Evolutionary conservation across 2,797 vertebrate species (phyloP).

Genomic region (Menidia menidia): DNA sequence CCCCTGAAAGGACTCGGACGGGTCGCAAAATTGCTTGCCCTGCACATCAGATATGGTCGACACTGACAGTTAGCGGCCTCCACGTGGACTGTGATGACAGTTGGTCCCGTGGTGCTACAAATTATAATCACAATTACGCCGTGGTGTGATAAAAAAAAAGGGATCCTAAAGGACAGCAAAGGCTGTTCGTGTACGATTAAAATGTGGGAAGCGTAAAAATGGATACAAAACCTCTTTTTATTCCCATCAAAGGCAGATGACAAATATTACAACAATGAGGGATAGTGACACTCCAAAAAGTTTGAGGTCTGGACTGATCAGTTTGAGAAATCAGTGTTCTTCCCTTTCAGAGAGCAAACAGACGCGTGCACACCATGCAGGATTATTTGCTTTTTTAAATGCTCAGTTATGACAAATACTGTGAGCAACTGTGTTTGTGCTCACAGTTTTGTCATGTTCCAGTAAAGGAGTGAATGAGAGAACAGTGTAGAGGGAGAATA

Average conservation of each 20-base stretch:
- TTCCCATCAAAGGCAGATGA: slow-evolving; percentile 9
- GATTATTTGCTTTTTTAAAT: slow-evolving; percentile 28
- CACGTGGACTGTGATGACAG: slow-evolving; percentile 17
- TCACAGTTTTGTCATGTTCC: slow-evolving; percentile 22
- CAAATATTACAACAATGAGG: slow-evolving; percentile 30
- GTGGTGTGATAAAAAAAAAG: background rate
- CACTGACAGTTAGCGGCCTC: slow-evolving; percentile 33
- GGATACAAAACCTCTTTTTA: slow-evolving; percentile 9
- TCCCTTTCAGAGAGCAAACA: slow-evolving; percentile 24
- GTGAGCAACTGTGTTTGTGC: background rate
- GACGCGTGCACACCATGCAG: background rate
- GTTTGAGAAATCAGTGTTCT: slow-evolving; percentile 20
- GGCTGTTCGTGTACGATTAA: background rate
- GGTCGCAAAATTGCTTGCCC: slow-evolving; percentile 5
- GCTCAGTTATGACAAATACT: slow-evolving; percentile 8
- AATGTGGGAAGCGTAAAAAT: background rate
- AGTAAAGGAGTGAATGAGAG: slow-evolving; percentile 2
- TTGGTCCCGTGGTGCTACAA: slow-evolving; percentile 21
- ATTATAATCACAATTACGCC: background rate
- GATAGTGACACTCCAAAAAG: slow-evolving; percentile 8
- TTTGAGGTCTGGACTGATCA: slow-evolving; percentile 2
- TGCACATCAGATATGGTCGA: slow-evolving; percentile 25
- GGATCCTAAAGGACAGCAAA: slow-evolving; percentile 6
- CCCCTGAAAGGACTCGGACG: background rate
- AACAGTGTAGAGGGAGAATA: slow-evolving; percentile 4